Evolutionary conservation across 2,888 invertebrate genomes (phyloP).

Genomic region (Cotesia congregata): DNA sequence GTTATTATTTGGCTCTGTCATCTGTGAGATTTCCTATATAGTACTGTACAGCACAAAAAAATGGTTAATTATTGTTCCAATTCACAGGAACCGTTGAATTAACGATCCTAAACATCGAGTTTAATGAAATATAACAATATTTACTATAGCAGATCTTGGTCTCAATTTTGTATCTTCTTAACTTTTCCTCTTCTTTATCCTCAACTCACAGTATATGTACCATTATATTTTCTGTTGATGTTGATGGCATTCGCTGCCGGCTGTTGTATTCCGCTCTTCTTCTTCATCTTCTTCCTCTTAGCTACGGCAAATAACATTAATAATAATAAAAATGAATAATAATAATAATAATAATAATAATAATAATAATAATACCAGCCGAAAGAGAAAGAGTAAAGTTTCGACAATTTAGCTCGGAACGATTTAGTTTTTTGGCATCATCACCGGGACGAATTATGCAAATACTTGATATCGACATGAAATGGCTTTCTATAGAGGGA

Average conservation of each 20-base stretch:
- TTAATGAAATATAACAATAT: too few species aligned
- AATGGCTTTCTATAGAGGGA: constrained; percentile 16
- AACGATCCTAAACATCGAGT: too few species aligned
- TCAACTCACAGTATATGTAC: too few species aligned
- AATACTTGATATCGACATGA: constrained; percentile 24
- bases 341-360: background rate
- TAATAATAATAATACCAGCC: background rate
- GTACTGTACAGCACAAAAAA: background rate
- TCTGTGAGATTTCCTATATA: background rate
- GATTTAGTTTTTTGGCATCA: constrained; percentile 9
- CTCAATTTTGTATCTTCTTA: too few species aligned
- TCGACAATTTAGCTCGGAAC: background rate
- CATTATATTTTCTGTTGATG: too few species aligned
- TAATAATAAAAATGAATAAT: background rate
- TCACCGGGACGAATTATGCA: constrained; percentile 16
- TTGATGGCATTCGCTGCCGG: background rate
- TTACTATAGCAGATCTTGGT: too few species aligned
- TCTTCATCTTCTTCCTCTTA: too few species aligned
- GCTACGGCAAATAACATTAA: too few species aligned
- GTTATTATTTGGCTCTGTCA: background rate
- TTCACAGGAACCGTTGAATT: background rate
- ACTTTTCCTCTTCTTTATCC: too few species aligned
- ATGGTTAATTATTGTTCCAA: background rate
- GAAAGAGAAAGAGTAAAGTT: background rate
- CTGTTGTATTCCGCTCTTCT: background rate